Base-by-base conservation (phyloP, 2,113 vertebrate species). In the Fregetta grallaria region DNA sequence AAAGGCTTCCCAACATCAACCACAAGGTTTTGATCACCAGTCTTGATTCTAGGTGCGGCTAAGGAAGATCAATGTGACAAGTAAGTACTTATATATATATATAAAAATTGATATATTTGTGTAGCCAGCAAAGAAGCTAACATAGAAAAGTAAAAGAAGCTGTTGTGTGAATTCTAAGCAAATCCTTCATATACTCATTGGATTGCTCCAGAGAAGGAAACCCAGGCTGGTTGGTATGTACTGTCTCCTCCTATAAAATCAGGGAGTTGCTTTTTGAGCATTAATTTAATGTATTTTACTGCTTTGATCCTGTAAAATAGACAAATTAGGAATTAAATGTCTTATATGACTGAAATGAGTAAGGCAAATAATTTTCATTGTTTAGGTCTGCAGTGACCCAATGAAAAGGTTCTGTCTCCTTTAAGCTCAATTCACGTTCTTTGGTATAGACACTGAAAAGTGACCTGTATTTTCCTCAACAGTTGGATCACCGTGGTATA, bases 21-120 rank as follows among this genome's bases (percentile, higher is more conserved):
- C 59, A 99, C 99, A 90, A 99, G 98, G 71, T 99, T 99, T 97
- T 99, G 99, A 92, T 99, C 99, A 36, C 97, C 99, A 63, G 99
- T 99, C 97, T 99, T 99, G 96, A 99, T 99, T 98, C 98, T 99
- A 86, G 99, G 99, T 93, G 98, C 96, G 95, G 99, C 99, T 99
- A 95, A 67, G 42, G 62, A 96, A 92, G 90, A 96, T 65, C 53
- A 96, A 36, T 49, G 7, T 40, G 27, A 92, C 20, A 90, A 17
- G 14, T 81, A 36, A 93, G 38, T 74, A 59, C 9, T 62, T 68
- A 67, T 4, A 62, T 18, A 47, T 30, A 11, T 38, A 26, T 45
- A 74, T n/a, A 29, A 20, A 15, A 26, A 11, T 8, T 4, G 1
- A 49, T 70, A 9, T 15, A 78, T 55, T 59, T 53, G 18, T 45